Conservation (phyloP, 2,113 vertebrate genomes). For the Dromiciops gliroides region DNA sequence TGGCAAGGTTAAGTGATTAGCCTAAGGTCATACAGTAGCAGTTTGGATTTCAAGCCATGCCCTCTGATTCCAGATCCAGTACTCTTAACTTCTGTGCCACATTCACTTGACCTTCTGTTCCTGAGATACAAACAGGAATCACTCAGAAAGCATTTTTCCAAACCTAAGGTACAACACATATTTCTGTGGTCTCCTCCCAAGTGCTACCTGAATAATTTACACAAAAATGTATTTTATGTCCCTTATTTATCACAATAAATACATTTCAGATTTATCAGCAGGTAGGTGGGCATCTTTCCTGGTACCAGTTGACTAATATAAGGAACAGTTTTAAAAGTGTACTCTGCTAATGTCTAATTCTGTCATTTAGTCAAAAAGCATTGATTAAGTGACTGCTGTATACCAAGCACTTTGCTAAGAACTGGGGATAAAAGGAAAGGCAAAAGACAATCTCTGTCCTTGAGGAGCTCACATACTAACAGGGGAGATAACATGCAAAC, state of each 20-base stretch:
- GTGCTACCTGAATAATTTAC: conserved; percentile 11
- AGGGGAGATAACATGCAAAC: not conserved
- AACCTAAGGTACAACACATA: not conserved
- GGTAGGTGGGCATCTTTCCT: not conserved
- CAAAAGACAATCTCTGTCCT: not conserved
- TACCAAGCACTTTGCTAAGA: not conserved
- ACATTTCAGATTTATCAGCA: conserved; percentile 13
- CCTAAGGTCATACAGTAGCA: not conserved
- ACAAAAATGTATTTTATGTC: conserved; percentile 31
- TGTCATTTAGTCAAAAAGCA: not conserved
- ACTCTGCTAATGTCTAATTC: not conserved
- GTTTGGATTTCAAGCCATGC: not conserved
- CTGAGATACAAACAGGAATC: not conserved
- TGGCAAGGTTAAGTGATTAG: not conserved
- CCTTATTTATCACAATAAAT: conserved; percentile 18
- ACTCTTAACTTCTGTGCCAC: not conserved
- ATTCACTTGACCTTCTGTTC: not conserved
- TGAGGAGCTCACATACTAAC: not conserved
- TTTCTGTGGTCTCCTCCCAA: not conserved
- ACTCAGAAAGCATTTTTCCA: conserved; percentile 2
- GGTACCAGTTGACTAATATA: not conserved
- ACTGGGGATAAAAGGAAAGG: not conserved
- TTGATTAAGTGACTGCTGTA: not conserved
- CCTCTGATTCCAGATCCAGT: not conserved
- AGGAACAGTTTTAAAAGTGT: not conserved